Percentiles rank a stretch among this genome's conserved stretches.
Conservation (phyloP, 2,888 invertebrate genomes). For the Spisula solida region DNA sequence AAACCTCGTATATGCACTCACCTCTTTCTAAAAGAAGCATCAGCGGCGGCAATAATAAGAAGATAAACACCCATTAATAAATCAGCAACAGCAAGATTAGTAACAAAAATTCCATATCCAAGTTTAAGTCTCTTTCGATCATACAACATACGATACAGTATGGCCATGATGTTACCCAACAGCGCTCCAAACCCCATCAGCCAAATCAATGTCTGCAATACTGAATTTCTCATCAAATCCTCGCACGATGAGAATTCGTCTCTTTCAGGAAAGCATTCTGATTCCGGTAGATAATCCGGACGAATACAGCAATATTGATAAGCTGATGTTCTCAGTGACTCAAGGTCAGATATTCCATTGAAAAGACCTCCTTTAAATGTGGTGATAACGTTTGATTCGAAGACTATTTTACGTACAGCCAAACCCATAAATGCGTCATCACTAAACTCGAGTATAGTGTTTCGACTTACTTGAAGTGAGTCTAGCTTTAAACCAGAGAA, state of each 20-base stretch:
- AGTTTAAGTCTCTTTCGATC: constrained; percentile 49
- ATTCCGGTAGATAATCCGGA: background rate
- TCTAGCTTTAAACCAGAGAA: background rate
- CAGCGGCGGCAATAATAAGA: constrained; percentile 72
- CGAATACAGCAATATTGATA: constrained; percentile 1
- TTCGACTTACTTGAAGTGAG: background rate
- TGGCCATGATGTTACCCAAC: constrained; percentile 61
- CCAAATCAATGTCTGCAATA: constrained; percentile 66
- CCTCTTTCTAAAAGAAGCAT: constrained; percentile 64
- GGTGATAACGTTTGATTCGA: background rate
- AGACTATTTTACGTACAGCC: background rate
- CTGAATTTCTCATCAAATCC: constrained; percentile 68
- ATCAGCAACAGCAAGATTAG: constrained; percentile 61
- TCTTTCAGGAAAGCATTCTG: background rate
- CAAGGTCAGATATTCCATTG: background rate
- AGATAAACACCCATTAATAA: constrained; percentile 51
- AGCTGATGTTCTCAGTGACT: constrained; percentile 4
- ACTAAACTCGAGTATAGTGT: background rate
- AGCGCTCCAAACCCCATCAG: constrained; percentile 64
- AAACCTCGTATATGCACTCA: constrained; percentile 60
- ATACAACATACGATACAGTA: constrained; percentile 58
- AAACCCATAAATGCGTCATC: background rate
- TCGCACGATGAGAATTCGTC: constrained; percentile 73
- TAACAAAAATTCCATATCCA: constrained; percentile 66
- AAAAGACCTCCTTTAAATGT: background rate